Evolutionary conservation across 2,113 vertebrate genomes (phyloP).

Genomic region (Prionailurus bengalensis): DNA sequence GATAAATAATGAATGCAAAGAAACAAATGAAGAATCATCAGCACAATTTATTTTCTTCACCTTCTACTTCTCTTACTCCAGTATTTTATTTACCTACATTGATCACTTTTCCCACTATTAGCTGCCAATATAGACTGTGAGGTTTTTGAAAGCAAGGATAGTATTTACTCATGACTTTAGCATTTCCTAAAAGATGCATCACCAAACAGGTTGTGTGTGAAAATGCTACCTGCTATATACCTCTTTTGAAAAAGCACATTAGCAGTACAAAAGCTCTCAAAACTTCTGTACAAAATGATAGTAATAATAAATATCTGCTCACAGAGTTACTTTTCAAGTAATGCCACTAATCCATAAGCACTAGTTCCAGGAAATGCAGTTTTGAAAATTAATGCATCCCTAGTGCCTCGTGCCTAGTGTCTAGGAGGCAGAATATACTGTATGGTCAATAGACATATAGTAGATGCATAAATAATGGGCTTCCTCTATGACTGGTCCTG

Average conservation of each 20-base stretch:
- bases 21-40: background rate
- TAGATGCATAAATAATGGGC: background rate
- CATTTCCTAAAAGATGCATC: background rate
- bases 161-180: background rate
- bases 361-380: background rate
- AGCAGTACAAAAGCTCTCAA: background rate
- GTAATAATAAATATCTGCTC: background rate
- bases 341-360: background rate
- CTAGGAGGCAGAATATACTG: background rate
- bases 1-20: background rate
- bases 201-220: background rate
- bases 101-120: background rate
- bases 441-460: background rate
- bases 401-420: background rate
- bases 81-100: background rate
- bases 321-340: constrained; percentile 7
- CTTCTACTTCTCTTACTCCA: background rate
- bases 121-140: background rate
- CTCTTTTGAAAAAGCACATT: background rate
- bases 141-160: background rate
- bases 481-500: background rate
- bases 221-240: background rate
- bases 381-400: background rate
- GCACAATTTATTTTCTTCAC: background rate
- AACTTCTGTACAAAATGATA: constrained; percentile 36